These are phyloP conservation scores for Campylomormyrus tamandua DNA, from an alignment of 2,113 vertebrate species.

Conservation along the genomic window DNA sequence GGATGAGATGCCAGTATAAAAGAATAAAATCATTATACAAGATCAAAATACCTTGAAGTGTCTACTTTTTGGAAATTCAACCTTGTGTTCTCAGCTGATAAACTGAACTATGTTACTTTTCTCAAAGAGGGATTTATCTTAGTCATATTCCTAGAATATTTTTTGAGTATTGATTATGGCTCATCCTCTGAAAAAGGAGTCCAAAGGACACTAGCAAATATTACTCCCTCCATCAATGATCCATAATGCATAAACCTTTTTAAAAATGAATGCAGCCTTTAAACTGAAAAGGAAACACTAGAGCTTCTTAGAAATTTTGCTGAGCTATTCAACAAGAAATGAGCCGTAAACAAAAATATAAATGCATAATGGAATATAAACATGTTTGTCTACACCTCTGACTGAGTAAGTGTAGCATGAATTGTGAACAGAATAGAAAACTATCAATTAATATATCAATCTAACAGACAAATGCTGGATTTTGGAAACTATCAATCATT, in stretches of 20 bases:
- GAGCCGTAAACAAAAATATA: neutral
- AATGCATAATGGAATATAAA: neutral
- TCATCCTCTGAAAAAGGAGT: slow-evolving; percentile 64
- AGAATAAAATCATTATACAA: slow-evolving; percentile 14
- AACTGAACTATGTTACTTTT: neutral
- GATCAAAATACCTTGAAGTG: slow-evolving; percentile 10
- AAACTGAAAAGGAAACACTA: slow-evolving; percentile 11
- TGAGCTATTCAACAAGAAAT: neutral
- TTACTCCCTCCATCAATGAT: slow-evolving; percentile 66
- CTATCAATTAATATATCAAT: neutral
- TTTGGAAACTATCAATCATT: neutral
- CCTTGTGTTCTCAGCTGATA: neutral
- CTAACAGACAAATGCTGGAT: neutral
- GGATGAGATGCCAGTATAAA: neutral
- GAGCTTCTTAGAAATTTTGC: neutral
- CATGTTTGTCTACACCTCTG: neutral
- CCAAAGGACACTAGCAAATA: slow-evolving; percentile 58
- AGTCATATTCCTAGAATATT: slow-evolving; percentile 21
- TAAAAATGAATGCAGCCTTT: slow-evolving; percentile 68
- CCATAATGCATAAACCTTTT: slow-evolving; percentile 73
- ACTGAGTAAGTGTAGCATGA: neutral
- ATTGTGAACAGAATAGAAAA: neutral
- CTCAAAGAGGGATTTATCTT: neutral
- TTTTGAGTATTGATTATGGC: slow-evolving; percentile 57
- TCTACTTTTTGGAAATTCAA: slow-evolving; percentile 15